Percentiles rank a stretch among this genome's conserved stretches.
These are phyloP conservation scores for Pedetes capensis DNA, from an alignment of 2,113 vertebrate species.

Conservation along the genomic window DNA sequence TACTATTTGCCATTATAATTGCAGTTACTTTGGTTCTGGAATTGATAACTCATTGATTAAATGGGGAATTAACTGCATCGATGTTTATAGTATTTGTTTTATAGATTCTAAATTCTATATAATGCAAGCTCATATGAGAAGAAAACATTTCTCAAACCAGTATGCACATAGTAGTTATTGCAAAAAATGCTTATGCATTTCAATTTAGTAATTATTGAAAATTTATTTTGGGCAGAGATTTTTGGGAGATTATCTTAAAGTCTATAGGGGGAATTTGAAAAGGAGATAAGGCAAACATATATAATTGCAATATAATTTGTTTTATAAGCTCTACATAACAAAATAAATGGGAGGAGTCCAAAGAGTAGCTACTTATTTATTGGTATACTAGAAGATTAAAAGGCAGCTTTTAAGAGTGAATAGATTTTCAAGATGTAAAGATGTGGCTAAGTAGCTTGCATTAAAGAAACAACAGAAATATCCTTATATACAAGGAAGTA, in stretches of 20 bases:
- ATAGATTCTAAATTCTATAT: background rate
- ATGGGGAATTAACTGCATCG: background rate
- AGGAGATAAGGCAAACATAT: background rate
- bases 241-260: background rate
- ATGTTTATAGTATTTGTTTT: background rate
- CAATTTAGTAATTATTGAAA: background rate
- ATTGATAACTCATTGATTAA: background rate
- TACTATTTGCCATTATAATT: background rate
- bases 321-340: background rate
- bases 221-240: background rate
- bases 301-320: background rate
- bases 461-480: background rate
- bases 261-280: background rate
- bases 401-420: background rate
- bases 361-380: background rate
- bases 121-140: background rate
- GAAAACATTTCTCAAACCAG: background rate
- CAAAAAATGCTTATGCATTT: background rate
- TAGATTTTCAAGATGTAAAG: background rate
- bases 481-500: background rate
- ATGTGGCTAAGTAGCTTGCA: background rate
- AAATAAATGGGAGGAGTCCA: background rate
- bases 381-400: background rate
- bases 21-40: background rate
- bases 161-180: background rate